Evolutionary conservation across 2,888 invertebrate genomes (phyloP), one percentile per base, ranked within the genome.

Genomic region (Aproaerema taeniolella): DNA sequence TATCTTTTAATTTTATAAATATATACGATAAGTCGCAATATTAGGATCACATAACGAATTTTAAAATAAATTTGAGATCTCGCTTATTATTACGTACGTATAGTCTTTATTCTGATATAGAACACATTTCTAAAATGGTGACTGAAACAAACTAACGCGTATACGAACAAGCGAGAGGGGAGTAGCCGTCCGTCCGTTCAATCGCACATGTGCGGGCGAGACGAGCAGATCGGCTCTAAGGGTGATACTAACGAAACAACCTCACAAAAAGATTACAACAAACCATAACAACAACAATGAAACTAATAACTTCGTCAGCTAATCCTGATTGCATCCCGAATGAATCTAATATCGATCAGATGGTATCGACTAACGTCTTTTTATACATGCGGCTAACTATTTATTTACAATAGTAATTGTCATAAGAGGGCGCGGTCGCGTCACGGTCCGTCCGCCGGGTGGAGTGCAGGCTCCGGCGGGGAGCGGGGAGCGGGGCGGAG

Each of bases 51-150:
- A 79, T 74, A 80, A 82, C 67, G 73, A 78, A 74, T 78, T 76
- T 80, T 61, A 74, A 85, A 82, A 81, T 81, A 83, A 85, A 85
- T 83, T 85, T 86, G 86, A 86, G 86, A 86, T 85, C 86, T 85
- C 82, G 83, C 86, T 86, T 85, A 85, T 79, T 79, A 81, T 79
- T 82, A 85, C 77, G 80, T 85, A 43, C 40, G 80, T 85, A 43
- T 43, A 83, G 83, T 83, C 85, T 83, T 83, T 82, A 78, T 76
- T 78, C 70, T 85, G 82, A 81, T 82, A 82, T 79, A 81, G 78
- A 83, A 81, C 77, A 79, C 74, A 76, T 75, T 61, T 72, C 80
- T 83, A 83, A 73, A 77, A 79, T 79, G 74, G 69, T 78, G 77
- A 81, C 72, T 79, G 78, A 78, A 74, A 65, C 62, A 59, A 78